These are phyloP conservation scores for Epirrita christyi DNA, from an alignment of 2,888 invertebrate species.

Conservation along the genomic window DNA sequence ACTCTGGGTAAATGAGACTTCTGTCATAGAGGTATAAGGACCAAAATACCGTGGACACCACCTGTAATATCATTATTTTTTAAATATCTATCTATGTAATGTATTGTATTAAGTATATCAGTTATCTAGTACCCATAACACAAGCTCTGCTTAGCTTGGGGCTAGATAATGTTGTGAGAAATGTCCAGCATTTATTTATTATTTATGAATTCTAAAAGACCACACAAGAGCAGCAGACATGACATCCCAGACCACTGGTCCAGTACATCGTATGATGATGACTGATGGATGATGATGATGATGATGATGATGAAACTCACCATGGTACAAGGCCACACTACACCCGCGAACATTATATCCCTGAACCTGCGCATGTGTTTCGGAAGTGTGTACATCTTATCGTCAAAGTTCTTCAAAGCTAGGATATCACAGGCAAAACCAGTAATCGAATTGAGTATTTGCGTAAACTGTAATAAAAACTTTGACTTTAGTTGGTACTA, in stretches of 20 bases:
- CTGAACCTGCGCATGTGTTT: constrained; percentile 1
- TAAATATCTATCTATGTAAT: too few relatives aligned
- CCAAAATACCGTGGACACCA: constrained; percentile 68
- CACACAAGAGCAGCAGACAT: too few relatives aligned
- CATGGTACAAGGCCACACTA: constrained; percentile 34
- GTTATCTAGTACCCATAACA: too few relatives aligned
- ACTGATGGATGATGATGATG: not conserved
- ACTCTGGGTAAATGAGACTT: constrained; percentile 59
- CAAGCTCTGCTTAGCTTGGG: too few relatives aligned
- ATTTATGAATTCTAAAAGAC: too few relatives aligned
- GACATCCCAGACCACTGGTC: too few relatives aligned
- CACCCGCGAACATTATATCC: constrained; percentile 25
- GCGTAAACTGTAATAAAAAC: constrained; percentile 27
- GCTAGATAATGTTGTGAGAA: too few relatives aligned
- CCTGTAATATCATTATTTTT: constrained; percentile 50
- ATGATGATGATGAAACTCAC: not conserved
- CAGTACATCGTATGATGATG: not conserved
- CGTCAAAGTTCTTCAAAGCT: constrained; percentile 10
- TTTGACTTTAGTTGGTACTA: not conserved
- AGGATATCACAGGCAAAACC: constrained; percentile 29
- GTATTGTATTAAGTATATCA: too few relatives aligned
- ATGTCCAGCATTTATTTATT: too few relatives aligned
- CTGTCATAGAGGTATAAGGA: constrained; percentile 59
- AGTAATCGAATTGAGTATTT: constrained; percentile 30
- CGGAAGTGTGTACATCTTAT: constrained; percentile 21